These are phyloP conservation scores for Hypotaenidia okinawae DNA, from an alignment of 2,797 vertebrate species.

Conservation along the genomic window DNA sequence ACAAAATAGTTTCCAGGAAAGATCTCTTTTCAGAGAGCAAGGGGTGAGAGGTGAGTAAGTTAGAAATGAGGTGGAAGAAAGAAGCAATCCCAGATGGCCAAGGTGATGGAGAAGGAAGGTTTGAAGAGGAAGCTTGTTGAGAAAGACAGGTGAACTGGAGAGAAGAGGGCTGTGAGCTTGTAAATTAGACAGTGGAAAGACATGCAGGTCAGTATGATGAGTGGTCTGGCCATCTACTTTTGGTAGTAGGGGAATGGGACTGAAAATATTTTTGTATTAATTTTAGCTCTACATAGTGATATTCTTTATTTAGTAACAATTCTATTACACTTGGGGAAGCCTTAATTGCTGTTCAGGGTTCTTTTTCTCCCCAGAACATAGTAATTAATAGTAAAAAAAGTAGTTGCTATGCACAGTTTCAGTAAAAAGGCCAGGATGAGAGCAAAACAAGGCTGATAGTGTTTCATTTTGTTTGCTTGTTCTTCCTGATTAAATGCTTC, in stretches of 20 bases:
- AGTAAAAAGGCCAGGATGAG: background rate
- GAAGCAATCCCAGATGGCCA: background rate
- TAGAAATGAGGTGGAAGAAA: background rate
- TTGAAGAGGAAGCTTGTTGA: background rate
- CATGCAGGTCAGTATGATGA: background rate
- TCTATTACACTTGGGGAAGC: background rate
- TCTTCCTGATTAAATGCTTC: conserved; percentile 58
- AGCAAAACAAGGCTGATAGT: conserved; percentile 45
- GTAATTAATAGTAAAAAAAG: conserved; percentile 37
- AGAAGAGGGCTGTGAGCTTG: background rate
- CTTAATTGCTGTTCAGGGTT: background rate
- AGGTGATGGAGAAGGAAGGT: background rate
- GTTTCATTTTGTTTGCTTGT: conserved; percentile 43
- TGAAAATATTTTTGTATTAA: background rate
- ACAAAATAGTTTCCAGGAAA: background rate
- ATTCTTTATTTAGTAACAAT: conserved; percentile 8
- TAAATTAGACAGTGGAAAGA: background rate
- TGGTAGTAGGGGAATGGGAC: background rate
- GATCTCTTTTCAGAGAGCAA: background rate
- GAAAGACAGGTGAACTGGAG: background rate
- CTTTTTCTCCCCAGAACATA: conserved; percentile 27
- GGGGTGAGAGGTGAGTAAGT: background rate
- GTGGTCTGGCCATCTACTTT: background rate
- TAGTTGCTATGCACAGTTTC: conserved; percentile 27
- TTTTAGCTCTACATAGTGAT: background rate